Evolutionary conservation across 1,140 invertebrate species (phyloP).

Genomic region (Ceratina calcarata): DNA sequence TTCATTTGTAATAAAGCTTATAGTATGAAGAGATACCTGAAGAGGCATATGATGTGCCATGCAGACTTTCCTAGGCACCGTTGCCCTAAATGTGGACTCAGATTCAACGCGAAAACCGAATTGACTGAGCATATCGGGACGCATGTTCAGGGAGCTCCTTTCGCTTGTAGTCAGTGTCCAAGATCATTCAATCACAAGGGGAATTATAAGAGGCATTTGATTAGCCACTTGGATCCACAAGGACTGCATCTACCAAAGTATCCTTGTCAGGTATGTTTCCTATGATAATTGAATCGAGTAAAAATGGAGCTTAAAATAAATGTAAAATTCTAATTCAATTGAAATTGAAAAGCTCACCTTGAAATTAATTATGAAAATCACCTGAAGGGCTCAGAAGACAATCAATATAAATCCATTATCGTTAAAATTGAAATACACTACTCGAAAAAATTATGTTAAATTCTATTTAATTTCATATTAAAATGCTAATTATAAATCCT

Average conservation of each 20-base stretch:
- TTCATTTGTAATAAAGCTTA: slow-evolving; percentile 82
- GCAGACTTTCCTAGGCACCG: slow-evolving; percentile 81
- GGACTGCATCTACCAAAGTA: slow-evolving; percentile 74
- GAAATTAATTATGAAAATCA: too few species aligned
- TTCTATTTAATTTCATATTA: too few species aligned
- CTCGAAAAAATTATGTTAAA: too few species aligned
- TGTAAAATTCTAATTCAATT: too few species aligned
- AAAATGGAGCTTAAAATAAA: too few species aligned
- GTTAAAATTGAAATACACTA: too few species aligned
- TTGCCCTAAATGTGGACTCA: slow-evolving; percentile 73
- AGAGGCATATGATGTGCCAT: slow-evolving; percentile 82
- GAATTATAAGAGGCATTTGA: slow-evolving; percentile 76
- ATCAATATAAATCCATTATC: too few species aligned
- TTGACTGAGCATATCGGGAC: slow-evolving; percentile 70
- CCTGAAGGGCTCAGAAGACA: too few species aligned
- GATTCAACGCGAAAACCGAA: slow-evolving; percentile 74
- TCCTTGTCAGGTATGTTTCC: slow-evolving; percentile 75
- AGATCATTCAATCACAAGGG: slow-evolving; percentile 76
- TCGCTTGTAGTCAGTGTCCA: slow-evolving; percentile 75
- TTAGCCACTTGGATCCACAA: slow-evolving; percentile 72
- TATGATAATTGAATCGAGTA: too few species aligned
- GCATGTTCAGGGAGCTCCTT: slow-evolving; percentile 71
- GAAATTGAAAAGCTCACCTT: too few species aligned
- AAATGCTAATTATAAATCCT: too few species aligned
- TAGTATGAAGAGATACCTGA: slow-evolving; percentile 81